Evolutionary conservation across 1,140 invertebrate genomes (phyloP), one percentile per base, ranked within the genome.

Genomic region (Anagrus nilaparvatae): DNA sequence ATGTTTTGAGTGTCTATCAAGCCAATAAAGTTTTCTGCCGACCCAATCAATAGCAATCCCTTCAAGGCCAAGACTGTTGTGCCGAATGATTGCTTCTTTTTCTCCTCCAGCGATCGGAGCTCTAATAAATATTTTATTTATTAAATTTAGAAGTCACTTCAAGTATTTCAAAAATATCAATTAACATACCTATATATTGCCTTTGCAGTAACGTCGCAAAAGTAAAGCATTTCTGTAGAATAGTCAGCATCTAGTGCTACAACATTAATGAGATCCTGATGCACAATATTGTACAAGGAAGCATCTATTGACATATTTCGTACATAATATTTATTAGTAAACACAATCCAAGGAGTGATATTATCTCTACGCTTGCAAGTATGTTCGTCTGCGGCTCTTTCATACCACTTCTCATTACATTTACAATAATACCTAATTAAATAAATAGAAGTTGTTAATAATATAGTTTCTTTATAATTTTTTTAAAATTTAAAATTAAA

Each of bases 31-130:
- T 63, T 99, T 99, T 35, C 90, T 76, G 5, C 83, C 92, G 19
- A 98, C 76, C 96, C 96, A 99, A 64, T 99, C 96, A 5, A 98
- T 76, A 0, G 91, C 84, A 13, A 99, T 80, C n/a, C 93, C 95
- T 73, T 98, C 94, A 12, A 96, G 69, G 9, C 92, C 92, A 53
- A 95, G 82, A 14, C 92, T 89, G 52, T 97, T 89, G 54, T 97
- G 91, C 33, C 87, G 73, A 9, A 97, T 83, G 1, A 98, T 79
- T 0, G 87, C 76, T 68, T 96, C 88, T 54, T 78, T 81, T 3
- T 73, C 68, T 4, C 63, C 67, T 14, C 66, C 66, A n/a, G 41
- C 51, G 3, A 69, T 50, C 0, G 64, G 55, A 14, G 65, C 64
- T 49, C 64, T 63, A 24, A 28, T 40, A 39, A 32, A 40, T 5